Base-by-base conservation (phyloP, 2,113 vertebrate genomes). In the Cynocephalus volans region DNA sequence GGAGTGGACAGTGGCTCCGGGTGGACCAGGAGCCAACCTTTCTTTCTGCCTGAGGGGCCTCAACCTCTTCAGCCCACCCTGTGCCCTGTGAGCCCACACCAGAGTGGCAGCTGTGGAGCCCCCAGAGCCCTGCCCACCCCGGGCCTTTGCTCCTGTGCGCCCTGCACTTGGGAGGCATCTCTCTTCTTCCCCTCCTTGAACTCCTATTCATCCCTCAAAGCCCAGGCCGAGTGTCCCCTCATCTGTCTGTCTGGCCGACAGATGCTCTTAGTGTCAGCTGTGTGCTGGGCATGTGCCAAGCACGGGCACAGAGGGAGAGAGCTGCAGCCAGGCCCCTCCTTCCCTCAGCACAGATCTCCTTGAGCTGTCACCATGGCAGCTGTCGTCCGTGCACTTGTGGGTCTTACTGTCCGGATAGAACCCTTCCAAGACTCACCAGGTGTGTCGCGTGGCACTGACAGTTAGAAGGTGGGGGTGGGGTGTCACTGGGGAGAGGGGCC, bases 181-280 rank as follows among this genome's bases (percentile, higher is more conserved):
- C 24, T 33, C 41, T n/a, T 58, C 36, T 21, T 21, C 64, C 33
- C 33, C 33, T n/a, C 7, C 23, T 8, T 0, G 18, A 87, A 70
- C 87, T 70, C 75, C 90, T 76, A 33, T 48, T 77, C 52, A 72
- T 1, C 91, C 54, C 50, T 77, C 64, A 88, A 75, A 97, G n/a
- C 93, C 89, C 54, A 50, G 36, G n/a, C 48, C 21, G 9, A 72
- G 60, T 1, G 2, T 24, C 7, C 8, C 41, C 65, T 48, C 48
- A 0, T 31, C 28, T 62, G 23, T 36, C 8, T 6, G 10, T 48
- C 58, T 21, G 10, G 31, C 75, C 76, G 83, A 28, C 6, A 56
- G 72, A 23, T 8, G 48, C 33, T 65, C 6, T 2, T 28, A 24
- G 77, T 3, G 1, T 31, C 56, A 73, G 3, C 77, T 28, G 54